Percentiles rank a stretch among this genome's conserved stretches.
phyloP scores from a whole-genome alignment of 1,140 invertebrate genomes.

The Atta colombica region DNA sequence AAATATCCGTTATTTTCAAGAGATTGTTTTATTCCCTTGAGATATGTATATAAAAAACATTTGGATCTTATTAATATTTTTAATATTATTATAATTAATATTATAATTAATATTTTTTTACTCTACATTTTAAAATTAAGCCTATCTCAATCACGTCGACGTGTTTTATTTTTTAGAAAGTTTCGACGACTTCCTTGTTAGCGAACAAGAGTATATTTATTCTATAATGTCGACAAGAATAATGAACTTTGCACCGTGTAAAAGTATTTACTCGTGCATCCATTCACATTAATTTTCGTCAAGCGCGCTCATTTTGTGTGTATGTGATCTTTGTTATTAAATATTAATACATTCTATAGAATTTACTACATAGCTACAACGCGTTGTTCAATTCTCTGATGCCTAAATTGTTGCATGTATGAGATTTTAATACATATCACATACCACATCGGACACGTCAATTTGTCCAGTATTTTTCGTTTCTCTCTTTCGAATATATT shows the following conservation, averaged over 20 bases:
- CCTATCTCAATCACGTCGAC: too few relatives aligned
- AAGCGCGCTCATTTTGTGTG: neutral
- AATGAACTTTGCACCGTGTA: constrained; percentile 13
- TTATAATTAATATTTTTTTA: too few relatives aligned
- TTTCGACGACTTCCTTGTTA: too few relatives aligned
- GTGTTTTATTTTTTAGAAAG: too few relatives aligned
- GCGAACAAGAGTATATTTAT: neutral
- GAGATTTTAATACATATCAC: constrained; percentile 31
- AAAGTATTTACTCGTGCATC: constrained; percentile 12
- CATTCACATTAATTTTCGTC: constrained; percentile 23
- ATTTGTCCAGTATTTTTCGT: constrained; percentile 46
- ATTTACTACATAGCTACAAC: constrained; percentile 7
- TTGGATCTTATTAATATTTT: too few relatives aligned
- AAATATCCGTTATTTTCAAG: too few relatives aligned
- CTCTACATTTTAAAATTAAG: too few relatives aligned
- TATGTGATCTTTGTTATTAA: constrained; percentile 33
- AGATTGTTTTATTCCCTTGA: too few relatives aligned
- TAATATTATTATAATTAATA: too few relatives aligned
- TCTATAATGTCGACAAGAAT: neutral
- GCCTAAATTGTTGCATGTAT: constrained; percentile 10
- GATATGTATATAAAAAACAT: too few relatives aligned
- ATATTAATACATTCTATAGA: constrained; percentile 44
- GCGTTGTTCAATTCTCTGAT: neutral
- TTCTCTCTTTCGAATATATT: constrained; percentile 38
- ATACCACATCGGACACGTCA: constrained; percentile 11